Base-by-base conservation (phyloP, 1,140 invertebrate species). In the Drosophila pseudoananassae region DNA sequence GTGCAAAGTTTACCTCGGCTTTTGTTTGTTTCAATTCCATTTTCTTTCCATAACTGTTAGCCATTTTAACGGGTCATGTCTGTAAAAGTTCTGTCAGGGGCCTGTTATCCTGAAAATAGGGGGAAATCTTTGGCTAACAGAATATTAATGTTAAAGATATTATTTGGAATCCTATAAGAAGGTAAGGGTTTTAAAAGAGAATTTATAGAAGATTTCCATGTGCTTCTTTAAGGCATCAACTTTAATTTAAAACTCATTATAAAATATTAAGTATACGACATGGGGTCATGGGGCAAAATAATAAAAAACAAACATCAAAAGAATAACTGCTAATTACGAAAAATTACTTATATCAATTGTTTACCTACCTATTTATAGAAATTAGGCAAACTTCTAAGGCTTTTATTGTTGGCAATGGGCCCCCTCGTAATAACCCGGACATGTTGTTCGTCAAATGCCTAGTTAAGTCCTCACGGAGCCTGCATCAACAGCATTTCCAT, bases 11-110 rank as follows among this genome's bases (percentile, higher is more conserved):
- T 8, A 8, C 5, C 7, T 60, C 61, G 27, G 27, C 29, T 50
- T 55, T 68, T 58, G 50, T 47, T 43, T 77, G 78, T 87, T 87
- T 29, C 82, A 69, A 56, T 87, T 66, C 78, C 83, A 55, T 47
- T 50, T 45, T 12, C 40, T 14, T 43, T 50, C n/a, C 6, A 31
- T 2, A 7, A 1, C n/a, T 55, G 63, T 47, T 68, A 29, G 17
- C 0, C 7, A 31, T 9, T 3, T 31, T 10, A 9, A 31, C 31
- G 0, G 8, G 0, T 3, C 31, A 9, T 10, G 2, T 31, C 8
- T 31, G 29, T 36, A 12, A 36, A 36, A 0, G 33, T 12, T 36
- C 14, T 43, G 14, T 8, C 7, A 43, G 1, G 40, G 14, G 8
- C 1, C 14, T 43, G 14, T 43, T 43, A 15, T 7, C 14, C 15